A percentile compares a stretch with the other conserved stretches of the same genome.
Evolutionary conservation across 2,113 vertebrate genomes (phyloP).

Genomic region (Pimephales promelas): DNA sequence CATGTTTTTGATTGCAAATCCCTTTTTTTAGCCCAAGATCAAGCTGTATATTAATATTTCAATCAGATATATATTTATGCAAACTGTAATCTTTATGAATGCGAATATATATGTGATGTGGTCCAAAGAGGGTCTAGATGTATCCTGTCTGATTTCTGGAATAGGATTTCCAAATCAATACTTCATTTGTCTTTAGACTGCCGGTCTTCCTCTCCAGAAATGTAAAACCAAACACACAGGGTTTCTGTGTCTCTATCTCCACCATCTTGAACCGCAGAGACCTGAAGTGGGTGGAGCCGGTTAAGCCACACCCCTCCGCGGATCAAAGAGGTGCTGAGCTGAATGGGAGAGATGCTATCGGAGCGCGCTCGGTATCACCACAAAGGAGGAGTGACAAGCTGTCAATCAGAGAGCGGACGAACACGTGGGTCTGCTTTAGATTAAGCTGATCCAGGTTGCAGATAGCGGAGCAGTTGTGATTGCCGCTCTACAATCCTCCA

Average conservation of each 20-base stretch:
- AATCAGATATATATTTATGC: background rate
- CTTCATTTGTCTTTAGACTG: background rate
- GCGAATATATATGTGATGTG: background rate
- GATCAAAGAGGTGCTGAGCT: constrained; percentile 66
- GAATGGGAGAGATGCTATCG: constrained; percentile 72
- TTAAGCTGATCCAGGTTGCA: constrained; percentile 61
- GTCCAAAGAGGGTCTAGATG: background rate
- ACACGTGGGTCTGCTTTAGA: constrained; percentile 76
- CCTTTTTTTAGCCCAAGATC: constrained; percentile 7
- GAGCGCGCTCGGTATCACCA: constrained; percentile 51
- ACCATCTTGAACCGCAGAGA: constrained; percentile 32
- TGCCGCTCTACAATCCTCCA: constrained; percentile 55
- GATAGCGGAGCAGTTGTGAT: constrained; percentile 66
- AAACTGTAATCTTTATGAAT: constrained; percentile 22
- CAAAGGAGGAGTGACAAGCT: constrained; percentile 73
- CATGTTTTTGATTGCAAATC: background rate
- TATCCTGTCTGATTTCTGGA: background rate
- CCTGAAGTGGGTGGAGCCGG: constrained; percentile 53
- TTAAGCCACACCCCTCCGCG: constrained; percentile 35
- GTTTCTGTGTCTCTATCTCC: constrained; percentile 31
- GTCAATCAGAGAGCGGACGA: constrained; percentile 69
- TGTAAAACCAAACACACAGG: constrained; percentile 6
- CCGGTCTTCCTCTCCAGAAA: background rate
- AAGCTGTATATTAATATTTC: constrained; percentile 10
- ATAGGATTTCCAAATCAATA: constrained; percentile 25